Conservation (phyloP, 2,888 invertebrate species). For the Dryomyza anilis region DNA sequence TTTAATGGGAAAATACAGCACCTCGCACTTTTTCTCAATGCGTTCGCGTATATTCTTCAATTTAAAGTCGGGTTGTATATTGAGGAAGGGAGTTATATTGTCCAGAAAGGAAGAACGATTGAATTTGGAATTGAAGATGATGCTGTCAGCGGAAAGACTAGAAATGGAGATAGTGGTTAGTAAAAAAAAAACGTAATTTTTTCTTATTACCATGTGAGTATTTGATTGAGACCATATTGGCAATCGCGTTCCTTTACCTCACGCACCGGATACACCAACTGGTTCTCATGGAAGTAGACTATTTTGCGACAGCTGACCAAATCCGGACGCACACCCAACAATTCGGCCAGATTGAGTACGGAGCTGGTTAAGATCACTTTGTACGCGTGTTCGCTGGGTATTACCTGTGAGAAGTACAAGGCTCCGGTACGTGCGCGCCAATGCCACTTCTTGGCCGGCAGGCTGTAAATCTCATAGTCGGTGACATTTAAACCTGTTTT, state of each 20-base stretch:
- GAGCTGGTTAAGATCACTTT: conserved; percentile 71
- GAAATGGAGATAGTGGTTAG: conserved; percentile 8
- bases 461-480: conserved; percentile 63
- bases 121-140: conserved; percentile 74
- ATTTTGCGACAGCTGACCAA: conserved; percentile 67
- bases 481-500: conserved; percentile 50
- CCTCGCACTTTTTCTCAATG: conserved; percentile 67
- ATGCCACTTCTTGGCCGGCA: conserved; percentile 78
- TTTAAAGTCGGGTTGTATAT: conserved; percentile 70
- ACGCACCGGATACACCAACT: conserved; percentile 72
- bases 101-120: conserved; percentile 72
- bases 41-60: conserved; percentile 64
- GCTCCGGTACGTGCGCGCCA: conserved; percentile 76
- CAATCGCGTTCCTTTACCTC: conserved; percentile 72
- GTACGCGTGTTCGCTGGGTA: conserved; percentile 65
- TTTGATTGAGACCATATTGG: conserved; percentile 78
- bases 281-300: conserved; percentile 80
- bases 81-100: conserved; percentile 67
- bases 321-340: conserved; percentile 71
- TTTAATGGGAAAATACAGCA: conserved; percentile 69
- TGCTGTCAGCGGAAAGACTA: conserved; percentile 70
- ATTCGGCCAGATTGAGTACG: conserved; percentile 72
- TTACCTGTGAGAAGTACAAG: conserved; percentile 66
- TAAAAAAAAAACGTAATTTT: background rate
- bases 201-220: conserved; percentile 67